Evolutionary conservation across 1,140 invertebrate species (phyloP).

Genomic region (Nilaparvata lugens): DNA sequence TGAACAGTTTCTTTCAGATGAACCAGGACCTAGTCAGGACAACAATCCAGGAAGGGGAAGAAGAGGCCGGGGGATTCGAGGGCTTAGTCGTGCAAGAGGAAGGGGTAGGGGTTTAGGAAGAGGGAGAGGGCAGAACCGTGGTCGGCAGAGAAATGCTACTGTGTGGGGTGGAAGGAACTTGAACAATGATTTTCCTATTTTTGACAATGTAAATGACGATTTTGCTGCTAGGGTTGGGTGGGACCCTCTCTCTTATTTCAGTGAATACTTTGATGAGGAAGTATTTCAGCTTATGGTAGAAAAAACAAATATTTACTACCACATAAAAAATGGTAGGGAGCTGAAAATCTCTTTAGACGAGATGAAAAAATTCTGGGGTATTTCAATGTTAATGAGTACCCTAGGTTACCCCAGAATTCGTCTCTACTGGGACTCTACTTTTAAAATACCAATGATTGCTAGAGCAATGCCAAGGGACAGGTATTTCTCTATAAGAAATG

Average conservation of each 20-base stretch:
- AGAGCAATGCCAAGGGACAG: constrained; percentile 8
- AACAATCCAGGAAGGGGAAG: not conserved
- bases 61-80: not conserved
- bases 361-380: constrained; percentile 17
- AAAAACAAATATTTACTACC: no score
- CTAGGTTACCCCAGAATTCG: constrained; percentile 11
- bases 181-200: not conserved
- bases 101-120: not conserved
- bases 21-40: not conserved
- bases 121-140: not conserved
- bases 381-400: constrained; percentile 12
- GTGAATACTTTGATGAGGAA: constrained; percentile 12
- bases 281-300: constrained; percentile 12
- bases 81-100: not conserved
- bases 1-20: not conserved
- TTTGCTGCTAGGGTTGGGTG: constrained; percentile 6
- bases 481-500: constrained; percentile 8
- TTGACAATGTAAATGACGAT: not conserved
- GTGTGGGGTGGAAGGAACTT: not conserved
- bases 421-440: constrained; percentile 11
- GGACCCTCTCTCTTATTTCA: constrained; percentile 10
- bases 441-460: constrained; percentile 6
- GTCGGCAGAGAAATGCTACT: not conserved
- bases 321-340: constrained; percentile 7
- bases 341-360: constrained; percentile 6